Base-by-base conservation (phyloP, 2,888 invertebrate genomes). In the Boloria selene region DNA sequence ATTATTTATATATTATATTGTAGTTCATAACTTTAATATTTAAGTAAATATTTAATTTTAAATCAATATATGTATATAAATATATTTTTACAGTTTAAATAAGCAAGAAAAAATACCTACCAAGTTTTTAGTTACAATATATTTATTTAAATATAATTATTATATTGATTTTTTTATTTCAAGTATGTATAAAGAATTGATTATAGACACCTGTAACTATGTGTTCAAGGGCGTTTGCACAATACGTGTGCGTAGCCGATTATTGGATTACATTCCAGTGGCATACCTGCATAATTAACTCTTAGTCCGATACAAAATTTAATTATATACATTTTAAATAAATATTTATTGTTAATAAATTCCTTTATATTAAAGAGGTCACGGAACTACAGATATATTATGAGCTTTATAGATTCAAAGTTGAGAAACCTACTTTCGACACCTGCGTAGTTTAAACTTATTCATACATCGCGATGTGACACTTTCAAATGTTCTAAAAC, bases 371-470 rank as follows among this genome's bases (percentile, higher is more conserved):
- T 38, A 38, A 38, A 38, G 31, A 38, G 31, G 31, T 38, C 31
- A 38, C 10, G 10, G 31, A 7, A 38, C 31, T 38, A 38, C 7
- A n/a, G n/a, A 31, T 55, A 56, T 17, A 45, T 49, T 60, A 44
- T 7, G 31, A 18, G 53, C 22, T 16, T 58, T 49, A 3, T 26
- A 13, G 13, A 45, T 38, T 22, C 50, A 58, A 53, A 47, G 14
- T 31, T 17, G 38, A 22, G 60, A 55, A 66, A 61, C 63, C 70
- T 67, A 71, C 71, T 70, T 72, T 72, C 70, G 65, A 64, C 18
- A 59, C 52, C 51, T 53, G 69, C 69, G 65, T 73, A 69, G 64
- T 60, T 61, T 31, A 65, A 60, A 56, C 50, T 55, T 51, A 45
- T 56, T 17, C 51, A n/a, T 50, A 26, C 51, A n/a, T 50, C 10